phyloP scores from a whole-genome alignment of 2,888 invertebrate species.

The Drosophila mimetica region DNA sequence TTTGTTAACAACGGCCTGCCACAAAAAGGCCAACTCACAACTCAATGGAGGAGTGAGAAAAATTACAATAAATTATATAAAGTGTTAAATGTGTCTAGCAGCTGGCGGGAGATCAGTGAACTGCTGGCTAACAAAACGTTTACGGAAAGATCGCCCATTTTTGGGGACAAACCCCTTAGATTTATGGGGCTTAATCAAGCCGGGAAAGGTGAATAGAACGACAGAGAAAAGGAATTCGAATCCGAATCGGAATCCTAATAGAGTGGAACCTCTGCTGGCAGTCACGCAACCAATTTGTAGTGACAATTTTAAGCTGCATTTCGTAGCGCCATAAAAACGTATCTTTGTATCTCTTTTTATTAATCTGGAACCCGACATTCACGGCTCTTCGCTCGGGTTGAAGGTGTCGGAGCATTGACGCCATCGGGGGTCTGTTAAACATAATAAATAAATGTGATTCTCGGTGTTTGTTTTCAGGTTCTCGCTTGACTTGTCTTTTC shows the following conservation, averaged over 20 bases:
- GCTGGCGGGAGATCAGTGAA: slow-evolving; percentile 48
- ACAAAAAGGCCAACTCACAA: slow-evolving; percentile 23
- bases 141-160: slow-evolving; percentile 42
- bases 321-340: slow-evolving; percentile 69
- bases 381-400: slow-evolving; percentile 28
- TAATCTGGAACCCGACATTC: slow-evolving; percentile 43
- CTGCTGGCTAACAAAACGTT: slow-evolving; percentile 65
- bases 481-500: slow-evolving; percentile 16
- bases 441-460: slow-evolving; percentile 80
- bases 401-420: slow-evolving; percentile 69
- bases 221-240: slow-evolving; percentile 7
- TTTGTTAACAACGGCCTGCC: slow-evolving; percentile 75
- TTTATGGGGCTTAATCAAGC: slow-evolving; percentile 75
- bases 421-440: slow-evolving; percentile 75
- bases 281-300: slow-evolving; percentile 72
- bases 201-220: slow-evolving; percentile 31
- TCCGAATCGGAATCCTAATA: slow-evolving; percentile 13
- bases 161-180: slow-evolving; percentile 56
- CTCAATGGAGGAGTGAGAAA: slow-evolving; percentile 44
- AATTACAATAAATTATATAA: slow-evolving; percentile 79
- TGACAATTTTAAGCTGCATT: slow-evolving; percentile 75
- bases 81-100: slow-evolving; percentile 72
- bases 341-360: slow-evolving; percentile 43
- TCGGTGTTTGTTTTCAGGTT: slow-evolving; percentile 57
- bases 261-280: slow-evolving; percentile 27